phyloP scores from a whole-genome alignment of 2,113 vertebrate genomes.

The Leucopternis melanops region DNA sequence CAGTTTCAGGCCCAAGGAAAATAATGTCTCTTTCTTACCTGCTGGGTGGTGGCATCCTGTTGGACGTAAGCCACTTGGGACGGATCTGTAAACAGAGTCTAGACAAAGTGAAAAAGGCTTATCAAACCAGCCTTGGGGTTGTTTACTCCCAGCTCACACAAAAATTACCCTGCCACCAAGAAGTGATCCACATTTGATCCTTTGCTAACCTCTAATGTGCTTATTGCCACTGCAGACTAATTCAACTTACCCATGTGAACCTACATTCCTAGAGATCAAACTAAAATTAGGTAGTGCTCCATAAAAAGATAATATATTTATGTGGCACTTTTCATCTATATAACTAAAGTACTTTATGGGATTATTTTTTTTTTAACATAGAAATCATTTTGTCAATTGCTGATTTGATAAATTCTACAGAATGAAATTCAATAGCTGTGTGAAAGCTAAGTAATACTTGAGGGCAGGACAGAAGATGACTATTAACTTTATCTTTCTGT shows the following conservation, averaged over 20 bases:
- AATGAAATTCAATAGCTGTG: background rate
- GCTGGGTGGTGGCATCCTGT: conserved; percentile 92
- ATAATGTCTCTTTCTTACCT: conserved; percentile 71
- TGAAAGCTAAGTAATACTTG: background rate
- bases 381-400: background rate
- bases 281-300: background rate
- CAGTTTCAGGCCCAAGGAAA: background rate
- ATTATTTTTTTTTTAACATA: background rate
- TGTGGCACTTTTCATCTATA: background rate
- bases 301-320: background rate
- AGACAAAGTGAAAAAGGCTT: conserved; percentile 48
- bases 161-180: background rate
- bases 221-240: background rate
- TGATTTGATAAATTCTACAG: background rate
- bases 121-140: conserved; percentile 32
- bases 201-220: background rate
- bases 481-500: background rate
- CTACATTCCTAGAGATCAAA: background rate
- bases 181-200: background rate
- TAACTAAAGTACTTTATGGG: fast-evolving
- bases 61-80: conserved; percentile 96
- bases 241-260: background rate
- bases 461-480: background rate
- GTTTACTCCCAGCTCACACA: background rate
- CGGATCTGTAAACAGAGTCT: conserved; percentile 95